Evolutionary conservation across 1,140 invertebrate genomes (phyloP).

Genomic region (Lasioglossum baleicum): DNA sequence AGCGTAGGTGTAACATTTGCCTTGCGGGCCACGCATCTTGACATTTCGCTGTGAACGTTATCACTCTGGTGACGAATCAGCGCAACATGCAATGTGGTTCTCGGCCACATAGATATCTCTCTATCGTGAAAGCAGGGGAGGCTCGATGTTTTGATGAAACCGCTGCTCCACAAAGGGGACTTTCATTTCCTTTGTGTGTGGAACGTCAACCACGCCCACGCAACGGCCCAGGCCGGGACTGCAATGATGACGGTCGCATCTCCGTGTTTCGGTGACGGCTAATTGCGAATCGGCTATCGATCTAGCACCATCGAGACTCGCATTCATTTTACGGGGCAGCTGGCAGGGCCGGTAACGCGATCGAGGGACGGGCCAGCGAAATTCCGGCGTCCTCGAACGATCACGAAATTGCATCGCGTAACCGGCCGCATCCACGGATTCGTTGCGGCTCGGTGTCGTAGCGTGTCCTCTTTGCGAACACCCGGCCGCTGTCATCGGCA

Average conservation of each 20-base stretch:
- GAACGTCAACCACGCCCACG: slow-evolving; percentile 27
- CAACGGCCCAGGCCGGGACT: neutral
- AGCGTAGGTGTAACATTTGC: neutral
- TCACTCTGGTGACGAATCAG: neutral
- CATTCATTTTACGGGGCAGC: slow-evolving; percentile 26
- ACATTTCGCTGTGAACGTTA: neutral
- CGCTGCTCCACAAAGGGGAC: slow-evolving; percentile 30
- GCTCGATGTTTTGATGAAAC: slow-evolving; percentile 42
- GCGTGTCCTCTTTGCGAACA: neutral
- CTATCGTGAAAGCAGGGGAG: neutral
- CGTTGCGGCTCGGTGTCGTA: neutral
- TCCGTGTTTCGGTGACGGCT: slow-evolving; percentile 19
- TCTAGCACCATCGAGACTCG: slow-evolving; percentile 29
- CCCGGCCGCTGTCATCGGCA: slow-evolving; percentile 7
- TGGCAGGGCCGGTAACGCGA: slow-evolving; percentile 5
- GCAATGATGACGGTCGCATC: slow-evolving; percentile 12
- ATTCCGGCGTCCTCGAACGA: slow-evolving; percentile 34
- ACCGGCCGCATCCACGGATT: neutral
- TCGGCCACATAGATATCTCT: slow-evolving; percentile 2
- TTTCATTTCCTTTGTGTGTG: slow-evolving; percentile 52
- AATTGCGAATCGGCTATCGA: slow-evolving; percentile 49
- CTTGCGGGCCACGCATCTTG: neutral
- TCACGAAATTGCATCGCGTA: slow-evolving; percentile 8
- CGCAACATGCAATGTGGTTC: neutral
- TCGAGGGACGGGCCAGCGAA: neutral